phyloP scores from a whole-genome alignment of 64 coral and sea anemone genomes.

The Platygyra sinensis region DNA sequence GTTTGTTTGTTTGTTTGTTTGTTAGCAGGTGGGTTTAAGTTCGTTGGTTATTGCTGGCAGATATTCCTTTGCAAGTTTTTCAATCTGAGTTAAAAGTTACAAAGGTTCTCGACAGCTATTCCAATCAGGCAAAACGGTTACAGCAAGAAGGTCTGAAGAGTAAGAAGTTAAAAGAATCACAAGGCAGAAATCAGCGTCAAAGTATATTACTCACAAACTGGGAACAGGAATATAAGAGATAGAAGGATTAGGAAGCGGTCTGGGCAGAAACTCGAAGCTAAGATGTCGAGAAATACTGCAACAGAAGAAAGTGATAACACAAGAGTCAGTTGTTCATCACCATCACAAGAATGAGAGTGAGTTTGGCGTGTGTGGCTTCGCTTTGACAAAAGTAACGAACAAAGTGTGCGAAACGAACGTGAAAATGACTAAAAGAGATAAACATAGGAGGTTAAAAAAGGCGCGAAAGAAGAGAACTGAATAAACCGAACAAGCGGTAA shows the following conservation, averaged over 20 bases:
- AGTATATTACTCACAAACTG: constrained; percentile 16
- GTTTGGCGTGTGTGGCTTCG: neutral
- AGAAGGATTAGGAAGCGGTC: constrained; percentile 31
- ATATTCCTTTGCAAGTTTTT: neutral
- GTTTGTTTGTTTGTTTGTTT: no score
- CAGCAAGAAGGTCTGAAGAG: neutral
- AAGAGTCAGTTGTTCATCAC: neutral
- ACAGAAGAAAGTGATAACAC: constrained; percentile 15
- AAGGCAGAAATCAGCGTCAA: neutral
- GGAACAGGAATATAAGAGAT: constrained; percentile 42
- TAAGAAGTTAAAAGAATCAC: neutral
- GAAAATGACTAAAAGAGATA: neutral
- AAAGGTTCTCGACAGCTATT: neutral
- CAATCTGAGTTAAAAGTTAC: neutral
- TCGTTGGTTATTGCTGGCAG: no score
- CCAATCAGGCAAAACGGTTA: neutral
- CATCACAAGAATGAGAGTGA: neutral
- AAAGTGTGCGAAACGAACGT: neutral
- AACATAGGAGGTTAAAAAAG: neutral
- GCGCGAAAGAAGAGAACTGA: neutral
- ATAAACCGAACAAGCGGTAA: neutral
- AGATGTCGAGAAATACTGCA: constrained; percentile 56
- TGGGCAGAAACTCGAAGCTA: constrained; percentile 72
- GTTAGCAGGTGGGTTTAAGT: no score
- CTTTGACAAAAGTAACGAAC: neutral